Evolutionary conservation across 2,797 vertebrate species (phyloP).

Genomic region (Thamnophis elegans): DNA sequence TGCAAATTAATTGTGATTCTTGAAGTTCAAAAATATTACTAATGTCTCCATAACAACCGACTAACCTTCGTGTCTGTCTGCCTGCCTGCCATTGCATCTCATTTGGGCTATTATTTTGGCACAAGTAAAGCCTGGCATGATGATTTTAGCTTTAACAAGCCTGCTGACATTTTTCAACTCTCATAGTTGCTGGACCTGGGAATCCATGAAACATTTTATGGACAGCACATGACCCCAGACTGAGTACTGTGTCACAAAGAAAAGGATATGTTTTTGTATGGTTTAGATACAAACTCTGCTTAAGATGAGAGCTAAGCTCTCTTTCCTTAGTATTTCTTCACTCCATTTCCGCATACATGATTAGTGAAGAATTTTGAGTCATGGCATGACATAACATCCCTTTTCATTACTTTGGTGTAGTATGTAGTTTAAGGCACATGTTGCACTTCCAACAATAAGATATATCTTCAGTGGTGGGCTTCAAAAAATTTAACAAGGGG

Average conservation of each 20-base stretch:
- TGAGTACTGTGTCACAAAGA: not conserved
- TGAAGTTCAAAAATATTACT: conserved; percentile 35
- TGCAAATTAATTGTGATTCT: conserved; percentile 54
- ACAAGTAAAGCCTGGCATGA: not conserved
- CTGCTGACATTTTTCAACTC: conserved; percentile 16
- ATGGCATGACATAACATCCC: not conserved
- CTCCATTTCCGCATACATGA: not conserved
- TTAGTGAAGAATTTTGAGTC: not conserved
- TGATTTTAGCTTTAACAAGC: conserved; percentile 1
- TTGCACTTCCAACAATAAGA: not conserved
- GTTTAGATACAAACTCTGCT: not conserved
- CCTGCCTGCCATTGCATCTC: conserved; percentile 41
- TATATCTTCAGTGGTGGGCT: not conserved
- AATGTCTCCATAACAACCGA: conserved; percentile 55
- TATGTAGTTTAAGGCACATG: not conserved
- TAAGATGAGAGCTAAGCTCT: not conserved
- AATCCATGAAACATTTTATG: not conserved
- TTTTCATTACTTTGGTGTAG: not conserved
- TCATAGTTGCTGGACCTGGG: not conserved
- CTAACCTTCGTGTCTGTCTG: conserved; percentile 32
- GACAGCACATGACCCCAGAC: not conserved
- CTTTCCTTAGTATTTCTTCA: not conserved
- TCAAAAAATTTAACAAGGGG: no score
- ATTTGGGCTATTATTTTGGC: conserved; percentile 17
- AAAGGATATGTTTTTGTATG: not conserved